A percentile compares a stretch with the other conserved stretches of the same genome.
These are phyloP conservation scores for Amblyopsis hoosieri DNA, from an alignment of 2,797 vertebrate species.

Conservation along the genomic window DNA sequence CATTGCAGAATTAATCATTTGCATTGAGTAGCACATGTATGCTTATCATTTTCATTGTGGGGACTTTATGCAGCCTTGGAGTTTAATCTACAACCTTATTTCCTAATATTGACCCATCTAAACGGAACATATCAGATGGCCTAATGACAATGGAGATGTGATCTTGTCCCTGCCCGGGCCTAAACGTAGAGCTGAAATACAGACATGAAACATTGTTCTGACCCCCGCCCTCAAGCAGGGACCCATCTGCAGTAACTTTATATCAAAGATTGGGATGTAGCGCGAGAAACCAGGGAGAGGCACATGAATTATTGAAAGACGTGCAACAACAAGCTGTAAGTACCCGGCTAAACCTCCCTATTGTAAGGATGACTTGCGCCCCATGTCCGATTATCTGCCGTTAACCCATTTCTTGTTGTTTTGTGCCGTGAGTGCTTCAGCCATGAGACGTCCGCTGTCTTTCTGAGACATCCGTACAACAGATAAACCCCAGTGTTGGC, in stretches of 20 bases:
- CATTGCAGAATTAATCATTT: neutral
- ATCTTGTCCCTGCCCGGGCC: slow-evolving; percentile 52
- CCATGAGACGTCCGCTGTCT: slow-evolving; percentile 18
- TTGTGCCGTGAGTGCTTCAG: slow-evolving; percentile 5
- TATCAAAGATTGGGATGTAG: slow-evolving; percentile 78
- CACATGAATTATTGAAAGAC: slow-evolving; percentile 79
- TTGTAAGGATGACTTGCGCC: slow-evolving; percentile 69
- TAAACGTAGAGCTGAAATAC: slow-evolving; percentile 18
- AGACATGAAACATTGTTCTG: slow-evolving; percentile 80
- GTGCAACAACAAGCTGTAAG: slow-evolving; percentile 77
- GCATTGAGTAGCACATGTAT: neutral
- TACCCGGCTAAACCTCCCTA: slow-evolving; percentile 42
- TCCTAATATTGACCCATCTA: too few relatives aligned
- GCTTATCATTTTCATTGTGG: too few relatives aligned
- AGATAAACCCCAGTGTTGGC: neutral
- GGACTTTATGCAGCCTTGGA: too few relatives aligned
- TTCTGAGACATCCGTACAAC: neutral
- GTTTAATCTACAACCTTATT: too few relatives aligned
- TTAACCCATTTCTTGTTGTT: slow-evolving; percentile 56
- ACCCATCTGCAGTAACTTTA: slow-evolving; percentile 77
- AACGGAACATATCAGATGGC: slow-evolving; percentile 29
- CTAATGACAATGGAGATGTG: slow-evolving; percentile 14
- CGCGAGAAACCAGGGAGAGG: slow-evolving; percentile 70
- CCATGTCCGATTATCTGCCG: slow-evolving; percentile 74
- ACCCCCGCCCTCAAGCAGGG: slow-evolving; percentile 59